Base-by-base conservation (phyloP, 2,888 invertebrate genomes). In the Marronus borbonicus region DNA sequence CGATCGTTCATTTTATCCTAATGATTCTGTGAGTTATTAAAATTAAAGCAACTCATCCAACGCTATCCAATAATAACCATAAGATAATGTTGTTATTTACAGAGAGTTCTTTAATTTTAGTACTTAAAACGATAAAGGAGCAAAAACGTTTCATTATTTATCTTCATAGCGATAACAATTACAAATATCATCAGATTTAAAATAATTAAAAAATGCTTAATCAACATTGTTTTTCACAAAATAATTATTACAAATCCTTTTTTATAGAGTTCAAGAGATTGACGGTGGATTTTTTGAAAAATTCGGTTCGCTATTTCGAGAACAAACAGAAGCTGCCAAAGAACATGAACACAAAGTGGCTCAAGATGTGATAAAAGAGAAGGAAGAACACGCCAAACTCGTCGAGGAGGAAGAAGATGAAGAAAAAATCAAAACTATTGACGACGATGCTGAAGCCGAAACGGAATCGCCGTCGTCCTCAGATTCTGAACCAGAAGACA, bases 201-300 rank as follows among this genome's bases (percentile, higher is more conserved):
- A 55, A 4, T 55, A 17, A 55, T 24, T 24, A 36, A 36, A 36
- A 36, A 36, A 36, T 36, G 5, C 31, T 5, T 36, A 36, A 1
- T 36, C 31, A 36, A 5, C 3, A 17, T 7, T 17, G 4, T 55
- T 55, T n/a, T 52, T 52, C 5, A 17, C 12, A 52, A 17, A 14
- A 17, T 76, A 28, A 65, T 50, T 76, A 3, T 24, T 10, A 10
- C 14, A 50, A 75, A 66, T 83, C 79, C 84, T 85, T 85, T 85
- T 84, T 90, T 90, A 70, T 90, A 95, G 95, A 89, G 92, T 96
- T 81, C 95, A 95, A 89, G 94, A 95, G 89, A 91, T 94, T 20
- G 96, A 96, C 87, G 95, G 94, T 83, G 94, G 95, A 70, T 96
- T 96, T 88, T 96, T 96, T 86, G 96, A 96, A 87, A 94, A 94